A percentile compares a stretch with the other conserved stretches of the same genome.
phyloP scores from a whole-genome alignment of 2,113 vertebrate genomes.

The Alosa alosa region DNA sequence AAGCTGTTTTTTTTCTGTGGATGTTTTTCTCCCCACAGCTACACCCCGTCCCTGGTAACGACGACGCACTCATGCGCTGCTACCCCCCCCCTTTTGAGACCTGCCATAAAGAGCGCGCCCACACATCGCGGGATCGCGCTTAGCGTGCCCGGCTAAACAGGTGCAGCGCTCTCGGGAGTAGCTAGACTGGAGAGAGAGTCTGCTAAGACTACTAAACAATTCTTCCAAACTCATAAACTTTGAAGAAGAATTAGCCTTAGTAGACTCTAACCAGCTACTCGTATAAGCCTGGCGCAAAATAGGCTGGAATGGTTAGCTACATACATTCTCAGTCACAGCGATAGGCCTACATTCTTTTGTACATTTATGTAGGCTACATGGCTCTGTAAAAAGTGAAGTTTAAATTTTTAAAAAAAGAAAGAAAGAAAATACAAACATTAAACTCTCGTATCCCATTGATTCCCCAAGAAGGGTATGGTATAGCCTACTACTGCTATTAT shows the following conservation, averaged over 20 bases:
- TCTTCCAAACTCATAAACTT: neutral
- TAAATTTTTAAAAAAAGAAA: no score
- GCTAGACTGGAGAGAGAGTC: neutral
- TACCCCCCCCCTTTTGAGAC: conserved; percentile 57
- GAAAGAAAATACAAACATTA: no score
- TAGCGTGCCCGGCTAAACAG: conserved; percentile 46
- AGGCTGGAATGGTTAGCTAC: no score
- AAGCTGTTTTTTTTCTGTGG: conserved; percentile 35
- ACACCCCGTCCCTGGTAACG: conserved; percentile 59
- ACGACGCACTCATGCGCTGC: conserved; percentile 51
- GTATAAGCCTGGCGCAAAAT: neutral
- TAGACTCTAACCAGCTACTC: neutral
- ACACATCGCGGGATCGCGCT: conserved; percentile 52
- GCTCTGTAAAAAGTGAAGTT: no score
- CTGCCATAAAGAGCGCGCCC: conserved; percentile 79
- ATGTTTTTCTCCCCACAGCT: conserved; percentile 49
- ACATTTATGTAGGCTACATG: no score
- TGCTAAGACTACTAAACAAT: neutral
- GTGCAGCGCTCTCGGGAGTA: conserved; percentile 41
- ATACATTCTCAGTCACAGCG: no score
- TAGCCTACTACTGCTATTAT: no score
- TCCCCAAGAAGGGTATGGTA: no score
- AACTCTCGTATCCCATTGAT: no score
- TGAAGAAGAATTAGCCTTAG: neutral
- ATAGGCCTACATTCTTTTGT: no score